These are phyloP conservation scores for Opisthocomus hoazin DNA, from an alignment of 2,113 vertebrate species.

Conservation along the genomic window DNA sequence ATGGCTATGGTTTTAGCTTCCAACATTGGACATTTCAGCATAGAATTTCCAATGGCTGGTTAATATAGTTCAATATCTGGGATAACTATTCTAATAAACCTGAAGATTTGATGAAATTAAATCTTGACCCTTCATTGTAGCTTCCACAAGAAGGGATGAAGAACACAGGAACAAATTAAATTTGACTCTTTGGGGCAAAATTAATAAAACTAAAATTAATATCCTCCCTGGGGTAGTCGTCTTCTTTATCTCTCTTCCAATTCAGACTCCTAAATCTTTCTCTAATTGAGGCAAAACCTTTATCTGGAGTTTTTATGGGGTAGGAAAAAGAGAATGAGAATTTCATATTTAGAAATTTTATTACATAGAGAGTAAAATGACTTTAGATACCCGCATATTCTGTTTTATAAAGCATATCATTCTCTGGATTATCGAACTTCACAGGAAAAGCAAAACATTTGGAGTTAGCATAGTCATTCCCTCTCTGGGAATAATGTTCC, in stretches of 20 bases:
- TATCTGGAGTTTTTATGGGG: not conserved
- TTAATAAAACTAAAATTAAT: constrained; percentile 28
- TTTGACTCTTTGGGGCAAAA: constrained; percentile 17
- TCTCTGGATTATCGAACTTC: not conserved
- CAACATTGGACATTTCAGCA: not conserved
- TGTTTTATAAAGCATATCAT: not conserved
- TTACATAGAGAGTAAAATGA: not conserved
- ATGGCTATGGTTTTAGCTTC: not conserved
- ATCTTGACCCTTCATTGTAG: not conserved
- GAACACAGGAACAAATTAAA: not conserved
- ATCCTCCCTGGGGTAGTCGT: not conserved
- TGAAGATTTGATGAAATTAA: constrained; percentile 11
- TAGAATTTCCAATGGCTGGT: not conserved
- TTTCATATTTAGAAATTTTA: not conserved
- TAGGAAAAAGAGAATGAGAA: not conserved
- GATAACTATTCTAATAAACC: not conserved
- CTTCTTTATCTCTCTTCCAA: not conserved
- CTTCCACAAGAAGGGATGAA: not conserved
- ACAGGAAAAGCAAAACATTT: not conserved
- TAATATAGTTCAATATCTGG: not conserved
- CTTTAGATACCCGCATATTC: not conserved
- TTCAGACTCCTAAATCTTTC: not conserved
- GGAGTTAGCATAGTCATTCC: not conserved
- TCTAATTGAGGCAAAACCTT: constrained; percentile 18
- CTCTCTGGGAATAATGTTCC: not conserved